A percentile compares a stretch with the other conserved stretches of the same genome.
phyloP scores from a whole-genome alignment of 2,113 vertebrate genomes.

The Tiliqua scincoides region DNA sequence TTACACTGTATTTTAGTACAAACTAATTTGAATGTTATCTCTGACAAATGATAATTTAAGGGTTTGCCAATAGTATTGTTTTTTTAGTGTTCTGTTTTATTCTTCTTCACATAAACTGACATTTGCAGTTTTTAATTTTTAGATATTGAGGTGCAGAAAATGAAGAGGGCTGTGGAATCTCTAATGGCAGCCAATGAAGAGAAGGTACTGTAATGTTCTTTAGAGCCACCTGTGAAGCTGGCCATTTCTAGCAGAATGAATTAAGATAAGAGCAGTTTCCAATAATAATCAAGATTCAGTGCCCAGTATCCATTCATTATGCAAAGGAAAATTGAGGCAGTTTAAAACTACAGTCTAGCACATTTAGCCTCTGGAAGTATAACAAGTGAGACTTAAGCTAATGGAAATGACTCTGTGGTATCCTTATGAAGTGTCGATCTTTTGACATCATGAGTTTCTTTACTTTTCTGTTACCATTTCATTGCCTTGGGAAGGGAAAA shows the following conservation, averaged over 20 bases:
- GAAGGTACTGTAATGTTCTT: constrained; percentile 74
- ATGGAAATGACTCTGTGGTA: not conserved
- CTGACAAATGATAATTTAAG: constrained; percentile 15
- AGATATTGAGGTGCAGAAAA: constrained; percentile 97
- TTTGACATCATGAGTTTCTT: not conserved
- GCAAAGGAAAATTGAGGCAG: not conserved
- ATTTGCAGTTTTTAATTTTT: constrained; percentile 62
- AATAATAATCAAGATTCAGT: not conserved
- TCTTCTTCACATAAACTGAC: constrained; percentile 45
- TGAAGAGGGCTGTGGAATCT: constrained; percentile 95
- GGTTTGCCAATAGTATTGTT: not conserved
- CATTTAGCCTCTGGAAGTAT: not conserved
- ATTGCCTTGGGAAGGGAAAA: not conserved
- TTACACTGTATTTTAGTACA: not conserved
- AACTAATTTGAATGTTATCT: constrained; percentile 16
- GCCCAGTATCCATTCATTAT: fast-evolving
- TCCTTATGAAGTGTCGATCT: too few relatives aligned
- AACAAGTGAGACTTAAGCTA: not conserved
- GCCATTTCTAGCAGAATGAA: not conserved
- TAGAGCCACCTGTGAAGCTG: constrained; percentile 23
- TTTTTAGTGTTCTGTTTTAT: constrained; percentile 6
- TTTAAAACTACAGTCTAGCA: not conserved
- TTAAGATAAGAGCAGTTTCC: not conserved
- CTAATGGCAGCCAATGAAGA: constrained; percentile 93
- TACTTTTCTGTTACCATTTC: not conserved